Percentiles rank a stretch among this genome's conserved stretches.
Evolutionary conservation across 2,888 invertebrate species (phyloP).

Genomic region (Uloborus plumipes): DNA sequence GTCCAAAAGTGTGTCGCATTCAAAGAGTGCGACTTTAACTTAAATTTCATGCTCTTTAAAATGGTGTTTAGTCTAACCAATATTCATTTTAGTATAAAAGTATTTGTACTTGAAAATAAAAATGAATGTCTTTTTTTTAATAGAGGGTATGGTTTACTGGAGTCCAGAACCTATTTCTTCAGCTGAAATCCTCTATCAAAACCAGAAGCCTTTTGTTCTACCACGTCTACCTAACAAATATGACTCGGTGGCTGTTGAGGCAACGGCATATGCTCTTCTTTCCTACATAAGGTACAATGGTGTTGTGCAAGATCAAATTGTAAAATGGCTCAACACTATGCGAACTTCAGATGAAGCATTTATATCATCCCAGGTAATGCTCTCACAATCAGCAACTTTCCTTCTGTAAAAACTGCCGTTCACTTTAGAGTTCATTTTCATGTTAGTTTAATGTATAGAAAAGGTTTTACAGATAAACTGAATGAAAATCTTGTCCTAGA

Average conservation of each 20-base stretch:
- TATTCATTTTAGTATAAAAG: neutral
- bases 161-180: conserved; percentile 69
- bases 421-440: neutral
- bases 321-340: conserved; percentile 73
- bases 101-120: neutral
- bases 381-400: neutral
- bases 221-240: conserved; percentile 72
- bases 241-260: conserved; percentile 75
- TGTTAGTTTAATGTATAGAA: neutral
- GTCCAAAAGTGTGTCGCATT: no score
- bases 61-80: no score
- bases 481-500: no score
- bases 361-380: conserved; percentile 71
- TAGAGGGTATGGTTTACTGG: conserved; percentile 73
- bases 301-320: conserved; percentile 71
- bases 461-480: neutral
- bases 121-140: conserved; percentile 25
- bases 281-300: conserved; percentile 72
- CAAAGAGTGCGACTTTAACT: no score
- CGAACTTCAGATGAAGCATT: conserved; percentile 72
- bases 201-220: conserved; percentile 72
- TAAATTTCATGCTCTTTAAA: no score
- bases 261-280: conserved; percentile 75
- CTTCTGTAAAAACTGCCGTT: neutral
- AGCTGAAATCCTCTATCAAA: conserved; percentile 70